Percentiles rank a stretch among this genome's conserved stretches.
phyloP scores from a whole-genome alignment of 1,140 invertebrate species.

The Scaptomyza graminum region DNA sequence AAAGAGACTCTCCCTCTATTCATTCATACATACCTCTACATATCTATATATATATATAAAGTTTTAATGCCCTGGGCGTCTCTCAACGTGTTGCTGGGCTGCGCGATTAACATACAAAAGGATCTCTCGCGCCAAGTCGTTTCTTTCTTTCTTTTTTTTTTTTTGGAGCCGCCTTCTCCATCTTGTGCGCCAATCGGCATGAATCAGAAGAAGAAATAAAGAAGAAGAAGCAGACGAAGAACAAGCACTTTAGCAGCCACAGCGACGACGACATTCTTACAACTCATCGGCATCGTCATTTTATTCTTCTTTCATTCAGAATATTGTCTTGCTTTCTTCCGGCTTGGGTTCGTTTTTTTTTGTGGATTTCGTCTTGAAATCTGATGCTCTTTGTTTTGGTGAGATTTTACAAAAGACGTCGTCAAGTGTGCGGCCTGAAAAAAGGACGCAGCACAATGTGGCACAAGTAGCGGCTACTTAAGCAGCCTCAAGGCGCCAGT shows the following conservation, averaged over 20 bases:
- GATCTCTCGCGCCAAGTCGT: conserved; percentile 47
- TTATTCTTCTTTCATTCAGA: neutral
- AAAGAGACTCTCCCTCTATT: neutral
- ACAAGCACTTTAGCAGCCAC: conserved; percentile 55
- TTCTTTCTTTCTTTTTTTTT: neutral
- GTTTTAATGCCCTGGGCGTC: conserved; percentile 34
- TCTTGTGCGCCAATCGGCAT: conserved; percentile 69
- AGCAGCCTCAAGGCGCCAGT: conserved; percentile 62
- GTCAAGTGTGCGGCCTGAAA: conserved; percentile 50
- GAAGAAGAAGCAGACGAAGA: neutral
- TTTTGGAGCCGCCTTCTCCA: conserved; percentile 76
- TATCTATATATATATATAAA: neutral
- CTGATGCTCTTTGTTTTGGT: conserved; percentile 35
- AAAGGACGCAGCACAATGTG: conserved; percentile 31
- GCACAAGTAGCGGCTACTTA: conserved; percentile 51
- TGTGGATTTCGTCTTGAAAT: conserved; percentile 47
- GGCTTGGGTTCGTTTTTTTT: conserved; percentile 29
- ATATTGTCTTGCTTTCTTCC: conserved; percentile 26
- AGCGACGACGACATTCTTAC: conserved; percentile 56
- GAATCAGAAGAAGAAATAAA: conserved; percentile 49
- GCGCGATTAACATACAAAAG: conserved; percentile 81
- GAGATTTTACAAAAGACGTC: conserved; percentile 38
- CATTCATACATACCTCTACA: too few relatives aligned
- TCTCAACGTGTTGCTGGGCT: conserved; percentile 33
- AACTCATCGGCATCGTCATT: conserved; percentile 15